Evolutionary conservation across 1,140 invertebrate species (phyloP), one percentile per base, ranked within the genome.

Genomic region (Drosophila mauritiana): DNA sequence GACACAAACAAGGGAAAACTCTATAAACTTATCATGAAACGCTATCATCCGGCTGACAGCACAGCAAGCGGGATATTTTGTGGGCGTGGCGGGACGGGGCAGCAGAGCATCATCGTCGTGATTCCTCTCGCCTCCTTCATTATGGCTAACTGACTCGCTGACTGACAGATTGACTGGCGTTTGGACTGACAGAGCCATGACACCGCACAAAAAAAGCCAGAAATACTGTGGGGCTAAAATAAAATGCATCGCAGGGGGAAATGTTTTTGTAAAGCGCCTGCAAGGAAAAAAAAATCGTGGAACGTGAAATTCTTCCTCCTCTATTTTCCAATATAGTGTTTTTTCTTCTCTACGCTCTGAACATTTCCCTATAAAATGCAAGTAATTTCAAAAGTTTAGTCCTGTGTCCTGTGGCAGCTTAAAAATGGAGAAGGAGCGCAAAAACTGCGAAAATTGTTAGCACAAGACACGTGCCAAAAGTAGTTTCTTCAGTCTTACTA

Each of bases 111-210:
- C 64, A 82, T 77, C 74, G 74, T 84, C 72, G 57, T 64, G 57
- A 51, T 75, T 58, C 52, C 72, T 68, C 63, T 69, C 58, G 57
- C 58, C 64, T 74, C 64, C 83, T 88, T 86, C 79, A 86, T 86
- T 88, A 86, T 76, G 75, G 65, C 83, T 86, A 83, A 86, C 82
- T 79, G 82, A 88, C 84, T 86, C 83, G 65, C 65, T 86, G 82
- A 86, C 82, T 83, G 82, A 86, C 79, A 88, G 82, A 86, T 83
- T 86, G 82, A 88, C 82, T 82, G 83, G 79, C 78, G 75, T 85
- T 69, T 76, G 65, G 79, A 88, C 75, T 68, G 74, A 82, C 78
- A 75, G 67, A 83, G 61, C 48, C 78, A 74, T 75, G 78, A 86
- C 78, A 74, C 46, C 70, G 72, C 84, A 77, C 59, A 88, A 88